phyloP scores from a whole-genome alignment of 2,797 vertebrate species.

The Salmo trutta region DNA sequence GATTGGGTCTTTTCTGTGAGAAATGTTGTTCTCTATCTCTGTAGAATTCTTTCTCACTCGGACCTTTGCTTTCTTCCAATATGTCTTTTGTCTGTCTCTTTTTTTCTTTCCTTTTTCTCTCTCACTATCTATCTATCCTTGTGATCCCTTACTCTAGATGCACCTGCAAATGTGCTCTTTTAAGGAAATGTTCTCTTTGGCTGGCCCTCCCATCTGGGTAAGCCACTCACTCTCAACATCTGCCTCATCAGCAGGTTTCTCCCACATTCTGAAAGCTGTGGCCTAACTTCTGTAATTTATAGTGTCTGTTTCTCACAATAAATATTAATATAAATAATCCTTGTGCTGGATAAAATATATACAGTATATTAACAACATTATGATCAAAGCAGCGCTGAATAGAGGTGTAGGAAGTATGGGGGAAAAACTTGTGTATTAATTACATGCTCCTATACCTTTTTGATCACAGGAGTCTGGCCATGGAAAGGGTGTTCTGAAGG shows the following conservation, averaged over 20 bases:
- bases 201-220: conserved; percentile 19
- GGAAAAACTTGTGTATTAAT: conserved; percentile 1
- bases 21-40: conserved; percentile 11
- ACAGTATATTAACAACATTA: conserved; percentile 1
- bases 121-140: neutral
- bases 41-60: neutral
- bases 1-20: conserved; percentile 28
- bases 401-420: neutral
- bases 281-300: conserved; percentile 21
- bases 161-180: neutral
- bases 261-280: conserved; percentile 16
- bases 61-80: neutral
- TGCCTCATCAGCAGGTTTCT: conserved; percentile 28
- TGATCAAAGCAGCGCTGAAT: conserved; percentile 11
- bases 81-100: neutral
- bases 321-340: conserved; percentile 28
- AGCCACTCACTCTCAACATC: conserved; percentile 20
- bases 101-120: neutral
- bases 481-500: neutral
- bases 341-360: neutral
- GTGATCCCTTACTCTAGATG: neutral
- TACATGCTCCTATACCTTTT: neutral
- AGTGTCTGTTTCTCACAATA: conserved; percentile 21
- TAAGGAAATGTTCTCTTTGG: conserved; percentile 21
- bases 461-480: neutral